phyloP scores from a whole-genome alignment of 2,797 vertebrate species.

The Menidia menidia region DNA sequence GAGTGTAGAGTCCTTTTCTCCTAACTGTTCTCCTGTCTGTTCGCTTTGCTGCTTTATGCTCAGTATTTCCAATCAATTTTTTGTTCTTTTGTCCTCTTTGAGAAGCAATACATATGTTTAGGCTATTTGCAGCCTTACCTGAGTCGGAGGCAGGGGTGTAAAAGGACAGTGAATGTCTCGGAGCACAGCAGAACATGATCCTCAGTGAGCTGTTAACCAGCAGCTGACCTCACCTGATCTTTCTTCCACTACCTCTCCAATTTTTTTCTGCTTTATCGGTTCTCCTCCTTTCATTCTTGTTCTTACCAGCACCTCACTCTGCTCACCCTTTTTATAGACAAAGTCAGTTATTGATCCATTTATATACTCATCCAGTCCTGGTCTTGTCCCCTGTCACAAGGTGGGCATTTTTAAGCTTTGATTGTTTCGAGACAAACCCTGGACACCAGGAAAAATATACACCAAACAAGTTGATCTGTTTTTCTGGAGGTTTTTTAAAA shows the following conservation, averaged over 20 bases:
- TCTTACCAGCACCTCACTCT: not conserved
- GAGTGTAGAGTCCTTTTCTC: constrained; percentile 3
- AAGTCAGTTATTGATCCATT: too few species aligned
- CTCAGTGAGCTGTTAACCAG: constrained; percentile 52
- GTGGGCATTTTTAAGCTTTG: not conserved
- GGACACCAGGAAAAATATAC: not conserved
- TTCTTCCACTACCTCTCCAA: constrained; percentile 23
- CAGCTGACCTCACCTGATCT: constrained; percentile 53
- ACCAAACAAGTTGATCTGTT: too few species aligned
- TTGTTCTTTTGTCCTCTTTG: constrained; percentile 23
- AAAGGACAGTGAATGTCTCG: constrained; percentile 56
- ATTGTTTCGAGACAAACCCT: not conserved
- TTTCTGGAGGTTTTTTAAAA: too few species aligned
- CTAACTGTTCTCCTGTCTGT: constrained; percentile 5
- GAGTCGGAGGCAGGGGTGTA: constrained; percentile 18
- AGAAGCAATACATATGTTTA: constrained; percentile 58
- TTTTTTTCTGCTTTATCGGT: constrained; percentile 16
- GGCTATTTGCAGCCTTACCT: constrained; percentile 40
- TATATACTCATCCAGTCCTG: not conserved
- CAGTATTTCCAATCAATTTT: constrained; percentile 13
- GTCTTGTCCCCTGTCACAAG: not conserved
- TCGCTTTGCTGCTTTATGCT: constrained; percentile 18
- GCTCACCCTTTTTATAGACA: not conserved
- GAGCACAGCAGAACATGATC: constrained; percentile 66
- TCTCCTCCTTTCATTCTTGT: constrained; percentile 7